These are phyloP conservation scores for Pseudomyrmex flavicornis DNA, from an alignment of 1,140 invertebrate genomes.

Conservation along the genomic window DNA sequence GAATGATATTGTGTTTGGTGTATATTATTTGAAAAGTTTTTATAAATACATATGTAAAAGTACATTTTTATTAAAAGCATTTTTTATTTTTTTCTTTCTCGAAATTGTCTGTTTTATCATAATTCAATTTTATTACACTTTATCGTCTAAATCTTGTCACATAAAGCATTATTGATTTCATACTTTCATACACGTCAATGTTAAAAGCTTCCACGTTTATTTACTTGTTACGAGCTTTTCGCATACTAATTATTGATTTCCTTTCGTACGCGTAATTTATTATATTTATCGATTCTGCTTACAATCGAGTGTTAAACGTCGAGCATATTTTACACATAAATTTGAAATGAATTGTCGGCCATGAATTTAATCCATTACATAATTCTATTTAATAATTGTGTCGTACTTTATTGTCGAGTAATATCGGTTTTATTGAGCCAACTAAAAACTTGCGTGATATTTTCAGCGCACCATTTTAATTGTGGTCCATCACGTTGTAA, in stretches of 20 bases:
- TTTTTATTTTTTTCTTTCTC: not conserved
- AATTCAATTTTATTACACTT: not conserved
- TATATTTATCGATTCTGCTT: not conserved
- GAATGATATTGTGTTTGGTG: not conserved
- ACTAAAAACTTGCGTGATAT: slow-evolving; percentile 14
- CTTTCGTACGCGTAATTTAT: slow-evolving; percentile 23
- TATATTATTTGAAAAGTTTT: too few species aligned
- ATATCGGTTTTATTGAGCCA: slow-evolving; percentile 26
- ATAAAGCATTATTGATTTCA: slow-evolving; percentile 26
- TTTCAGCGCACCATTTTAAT: slow-evolving; percentile 28
- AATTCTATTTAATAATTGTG: slow-evolving; percentile 48
- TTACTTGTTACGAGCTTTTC: not conserved
- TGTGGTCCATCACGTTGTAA: slow-evolving; percentile 43
- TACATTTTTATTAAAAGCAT: not conserved
- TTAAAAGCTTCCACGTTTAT: slow-evolving; percentile 21
- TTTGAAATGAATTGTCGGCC: slow-evolving; percentile 24
- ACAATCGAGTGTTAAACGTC: slow-evolving; percentile 2
- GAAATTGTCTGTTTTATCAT: not conserved
- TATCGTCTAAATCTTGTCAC: not conserved
- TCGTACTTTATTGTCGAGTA: slow-evolving; percentile 23
- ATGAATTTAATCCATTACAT: slow-evolving; percentile 40
- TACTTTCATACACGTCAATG: not conserved
- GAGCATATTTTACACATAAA: slow-evolving; percentile 34
- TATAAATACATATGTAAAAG: too few species aligned
- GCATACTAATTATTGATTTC: slow-evolving; percentile 2